Evolutionary conservation across 2,797 vertebrate species (phyloP), one percentile per base, ranked within the genome.

Genomic region (Furcifer pardalis): DNA sequence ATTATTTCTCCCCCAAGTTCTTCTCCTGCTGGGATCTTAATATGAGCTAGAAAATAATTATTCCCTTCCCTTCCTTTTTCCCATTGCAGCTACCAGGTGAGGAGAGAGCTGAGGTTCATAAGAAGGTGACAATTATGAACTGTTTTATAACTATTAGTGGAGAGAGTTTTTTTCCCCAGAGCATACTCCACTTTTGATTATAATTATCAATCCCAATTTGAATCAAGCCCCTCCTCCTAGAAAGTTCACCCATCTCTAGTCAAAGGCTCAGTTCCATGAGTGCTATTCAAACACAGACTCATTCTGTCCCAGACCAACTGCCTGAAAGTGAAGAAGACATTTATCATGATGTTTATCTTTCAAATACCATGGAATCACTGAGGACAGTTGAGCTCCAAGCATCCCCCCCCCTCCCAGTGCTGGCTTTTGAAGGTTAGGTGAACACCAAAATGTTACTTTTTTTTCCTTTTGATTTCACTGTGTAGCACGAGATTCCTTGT

Each of bases 381-480:
- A 94, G 83, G 84, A 1, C 2, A 82, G 42, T 42, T 76, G 60
- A 85, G 62, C 63, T 90, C 87, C 80, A 91, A 85, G 73, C 75
- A 46, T 12, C 80, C 86, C 88, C 78, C 82, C 49, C 74, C 81
- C 5, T 81, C 0, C 86, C 84, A n/a, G 86, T 90, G 30, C 59
- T 94, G 78, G 17, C 32, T 90, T 95, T 93, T 92, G 92, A 95
- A 95, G 86, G 83, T 89, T 84, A 92, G 84, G 85, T 86, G 89
- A 93, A 66, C 77, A 91, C 23, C 52, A 92, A 93, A 92, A 92
- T 91, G 89, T 90, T 93, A 86, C 32, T 68, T 86, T 95, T 93
- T 92, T 94, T 95, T 90, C 1, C 77, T 92, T 93, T 89, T 93
- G 21, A 85, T 92, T 91, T 89, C 40, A 32, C 1, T 85, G 3